phyloP scores from a whole-genome alignment of 2,888 invertebrate species.

The Phaedon cochleariae region DNA sequence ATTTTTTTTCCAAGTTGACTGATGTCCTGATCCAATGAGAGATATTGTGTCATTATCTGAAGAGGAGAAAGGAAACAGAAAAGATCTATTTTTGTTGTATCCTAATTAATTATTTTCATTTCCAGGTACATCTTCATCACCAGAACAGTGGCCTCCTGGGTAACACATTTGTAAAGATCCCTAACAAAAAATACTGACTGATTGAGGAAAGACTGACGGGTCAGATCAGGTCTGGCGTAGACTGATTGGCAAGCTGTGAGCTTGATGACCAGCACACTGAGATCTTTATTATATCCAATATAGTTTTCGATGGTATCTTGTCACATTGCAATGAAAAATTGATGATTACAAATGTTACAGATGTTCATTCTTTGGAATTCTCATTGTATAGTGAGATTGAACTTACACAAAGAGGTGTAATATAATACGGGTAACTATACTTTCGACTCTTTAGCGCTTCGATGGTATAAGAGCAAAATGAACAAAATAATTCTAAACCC shows the following conservation, averaged over 20 bases:
- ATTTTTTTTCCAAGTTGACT: no score
- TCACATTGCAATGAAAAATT: not conserved
- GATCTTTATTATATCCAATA: conserved; percentile 58
- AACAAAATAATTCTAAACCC: no score
- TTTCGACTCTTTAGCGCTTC: no score
- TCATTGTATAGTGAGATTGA: not conserved
- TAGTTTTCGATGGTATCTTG: conserved; percentile 18
- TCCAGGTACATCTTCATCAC: conserved; percentile 46
- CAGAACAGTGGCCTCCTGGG: conserved; percentile 45
- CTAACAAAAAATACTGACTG: conserved; percentile 48
- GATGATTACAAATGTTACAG: not conserved
- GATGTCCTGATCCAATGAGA: not conserved
- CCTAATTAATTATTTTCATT: conserved; percentile 42
- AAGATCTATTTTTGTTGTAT: conserved; percentile 17
- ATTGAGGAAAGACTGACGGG: conserved; percentile 52
- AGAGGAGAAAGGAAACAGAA: not conserved
- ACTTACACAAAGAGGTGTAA: no score
- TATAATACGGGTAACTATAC: no score
- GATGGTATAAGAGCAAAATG: no score
- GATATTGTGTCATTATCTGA: not conserved
- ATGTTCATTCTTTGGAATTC: not conserved
- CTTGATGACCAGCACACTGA: conserved; percentile 58
- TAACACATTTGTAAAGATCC: conserved; percentile 49
- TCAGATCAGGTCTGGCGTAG: conserved; percentile 52
- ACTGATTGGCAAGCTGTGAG: conserved; percentile 62